phyloP scores from a whole-genome alignment of 2,113 vertebrate species.

The Xiphorhynchus elegans region DNA sequence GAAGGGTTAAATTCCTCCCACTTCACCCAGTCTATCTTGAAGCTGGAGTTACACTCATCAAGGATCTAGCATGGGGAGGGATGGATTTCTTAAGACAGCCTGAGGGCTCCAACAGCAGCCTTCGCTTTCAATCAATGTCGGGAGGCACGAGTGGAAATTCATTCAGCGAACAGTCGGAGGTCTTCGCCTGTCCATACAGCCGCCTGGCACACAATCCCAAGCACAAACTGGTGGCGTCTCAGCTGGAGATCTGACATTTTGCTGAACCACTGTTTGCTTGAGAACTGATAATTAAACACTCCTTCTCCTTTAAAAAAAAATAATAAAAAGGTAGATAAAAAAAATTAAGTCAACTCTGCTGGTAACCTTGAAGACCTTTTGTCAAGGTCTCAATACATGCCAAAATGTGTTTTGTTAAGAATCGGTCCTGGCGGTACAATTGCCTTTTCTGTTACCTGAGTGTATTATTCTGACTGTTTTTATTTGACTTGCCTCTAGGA shows the following conservation, averaged over 20 bases:
- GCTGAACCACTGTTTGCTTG: slow-evolving; percentile 58
- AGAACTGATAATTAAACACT: slow-evolving; percentile 75
- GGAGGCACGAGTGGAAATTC: slow-evolving; percentile 72
- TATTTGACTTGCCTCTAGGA: slow-evolving; percentile 56
- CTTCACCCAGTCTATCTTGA: background rate
- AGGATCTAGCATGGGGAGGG: slow-evolving; percentile 54
- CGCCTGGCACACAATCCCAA: slow-evolving; percentile 61
- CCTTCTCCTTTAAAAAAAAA: slow-evolving; percentile 39
- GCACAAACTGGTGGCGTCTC: slow-evolving; percentile 59
- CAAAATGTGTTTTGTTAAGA: slow-evolving; percentile 4
- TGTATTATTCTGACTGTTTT: slow-evolving; percentile 15
- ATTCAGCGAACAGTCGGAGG: slow-evolving; percentile 72
- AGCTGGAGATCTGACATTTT: slow-evolving; percentile 66
- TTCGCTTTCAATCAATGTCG: slow-evolving; percentile 75
- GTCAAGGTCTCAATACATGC: slow-evolving; percentile 24
- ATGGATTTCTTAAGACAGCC: slow-evolving; percentile 70
- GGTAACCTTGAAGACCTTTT: slow-evolving; percentile 54
- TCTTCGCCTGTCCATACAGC: slow-evolving; percentile 60
- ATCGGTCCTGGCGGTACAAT: background rate
- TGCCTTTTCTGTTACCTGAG: slow-evolving; percentile 8
- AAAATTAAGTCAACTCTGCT: background rate
- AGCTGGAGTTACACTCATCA: slow-evolving; percentile 64
- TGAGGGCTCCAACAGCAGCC: slow-evolving; percentile 66
- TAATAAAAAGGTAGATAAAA: background rate
- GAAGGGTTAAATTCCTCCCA: slow-evolving; percentile 36